phyloP scores from a whole-genome alignment of 2,888 invertebrate species.

The Caenorhabditis zanzibari region DNA sequence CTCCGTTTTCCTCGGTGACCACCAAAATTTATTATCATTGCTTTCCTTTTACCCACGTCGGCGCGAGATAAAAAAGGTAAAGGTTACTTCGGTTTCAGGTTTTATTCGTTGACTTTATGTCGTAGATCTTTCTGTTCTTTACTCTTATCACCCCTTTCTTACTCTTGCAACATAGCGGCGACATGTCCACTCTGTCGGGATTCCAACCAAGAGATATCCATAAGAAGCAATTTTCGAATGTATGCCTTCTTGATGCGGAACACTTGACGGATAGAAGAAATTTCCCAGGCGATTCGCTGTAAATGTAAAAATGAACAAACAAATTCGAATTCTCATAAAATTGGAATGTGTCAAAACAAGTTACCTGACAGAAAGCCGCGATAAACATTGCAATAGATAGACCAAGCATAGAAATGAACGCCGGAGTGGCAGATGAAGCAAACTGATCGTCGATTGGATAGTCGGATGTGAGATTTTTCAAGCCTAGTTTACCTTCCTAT shows the following conservation, averaged over 20 bases:
- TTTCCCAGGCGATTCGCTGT: slow-evolving; percentile 80
- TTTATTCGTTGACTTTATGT: slow-evolving; percentile 55
- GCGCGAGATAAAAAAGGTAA: neutral
- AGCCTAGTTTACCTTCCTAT: slow-evolving; percentile 61
- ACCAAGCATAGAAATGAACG: slow-evolving; percentile 79
- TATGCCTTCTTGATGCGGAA: slow-evolving; percentile 81
- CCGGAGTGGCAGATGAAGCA: slow-evolving; percentile 76
- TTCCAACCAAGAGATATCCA: slow-evolving; percentile 83
- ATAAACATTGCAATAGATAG: slow-evolving; percentile 80
- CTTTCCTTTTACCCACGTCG: neutral
- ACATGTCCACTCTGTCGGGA: slow-evolving; percentile 82
- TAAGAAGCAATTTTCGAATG: slow-evolving; percentile 80
- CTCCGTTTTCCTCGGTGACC: slow-evolving; percentile 32
- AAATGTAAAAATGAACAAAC: slow-evolving; percentile 7
- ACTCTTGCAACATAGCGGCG: slow-evolving; percentile 82
- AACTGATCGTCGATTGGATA: slow-evolving; percentile 74
- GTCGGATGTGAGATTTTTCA: slow-evolving; percentile 70
- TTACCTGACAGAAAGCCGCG: slow-evolving; percentile 80
- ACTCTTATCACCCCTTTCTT: slow-evolving; percentile 49
- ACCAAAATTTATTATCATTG: slow-evolving; percentile 64
- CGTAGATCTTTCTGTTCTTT: slow-evolving; percentile 52
- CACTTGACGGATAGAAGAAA: slow-evolving; percentile 80
- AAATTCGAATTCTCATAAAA: slow-evolving; percentile 14
- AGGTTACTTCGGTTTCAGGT: slow-evolving; percentile 35
- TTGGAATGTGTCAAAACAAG: slow-evolving; percentile 32